A percentile compares a stretch with the other conserved stretches of the same genome.
Evolutionary conservation across 92 coral and sea anemone genomes (phyloP).

Genomic region (Metridium senile): DNA sequence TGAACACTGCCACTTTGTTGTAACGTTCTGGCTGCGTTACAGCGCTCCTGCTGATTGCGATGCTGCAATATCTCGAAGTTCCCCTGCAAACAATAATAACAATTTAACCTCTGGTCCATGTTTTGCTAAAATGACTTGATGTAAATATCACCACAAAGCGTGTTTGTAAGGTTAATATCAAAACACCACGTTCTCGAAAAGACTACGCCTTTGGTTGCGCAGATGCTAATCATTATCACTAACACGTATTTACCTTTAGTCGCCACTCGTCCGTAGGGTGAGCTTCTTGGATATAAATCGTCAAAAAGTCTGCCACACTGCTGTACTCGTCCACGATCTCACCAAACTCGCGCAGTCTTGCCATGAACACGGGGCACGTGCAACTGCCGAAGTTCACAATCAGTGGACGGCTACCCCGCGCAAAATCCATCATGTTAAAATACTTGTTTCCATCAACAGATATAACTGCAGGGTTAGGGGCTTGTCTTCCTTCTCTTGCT

Average conservation of each 20-base stretch:
- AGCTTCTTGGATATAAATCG: slow-evolving; percentile 80
- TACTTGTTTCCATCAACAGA: slow-evolving; percentile 66
- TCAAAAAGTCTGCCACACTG: slow-evolving; percentile 76
- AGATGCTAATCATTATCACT: slow-evolving; percentile 21
- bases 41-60: slow-evolving; percentile 71
- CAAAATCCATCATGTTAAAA: slow-evolving; percentile 65
- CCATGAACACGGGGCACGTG: slow-evolving; percentile 96
- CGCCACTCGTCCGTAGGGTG: slow-evolving; percentile 86
- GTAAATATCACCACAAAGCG: slow-evolving; percentile 3
- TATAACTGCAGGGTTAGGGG: slow-evolving; percentile 75
- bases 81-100: slow-evolving; percentile 42
- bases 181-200: slow-evolving; percentile 18
- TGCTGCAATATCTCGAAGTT: slow-evolving; percentile 69
- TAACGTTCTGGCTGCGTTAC: slow-evolving; percentile 71
- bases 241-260: slow-evolving; percentile 58
- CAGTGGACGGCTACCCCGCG: slow-evolving; percentile 81
- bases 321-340: slow-evolving; percentile 65
- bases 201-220: slow-evolving; percentile 18
- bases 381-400: slow-evolving; percentile 93
- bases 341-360: slow-evolving; percentile 78
- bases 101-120: slow-evolving; percentile 11
- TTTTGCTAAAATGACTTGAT: slow-evolving; percentile 7
- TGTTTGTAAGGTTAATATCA: background rate
- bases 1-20: slow-evolving; percentile 41
- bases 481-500: slow-evolving; percentile 57